phyloP scores from a whole-genome alignment of 2,888 invertebrate genomes.

The Temnothorax rugatulus region DNA sequence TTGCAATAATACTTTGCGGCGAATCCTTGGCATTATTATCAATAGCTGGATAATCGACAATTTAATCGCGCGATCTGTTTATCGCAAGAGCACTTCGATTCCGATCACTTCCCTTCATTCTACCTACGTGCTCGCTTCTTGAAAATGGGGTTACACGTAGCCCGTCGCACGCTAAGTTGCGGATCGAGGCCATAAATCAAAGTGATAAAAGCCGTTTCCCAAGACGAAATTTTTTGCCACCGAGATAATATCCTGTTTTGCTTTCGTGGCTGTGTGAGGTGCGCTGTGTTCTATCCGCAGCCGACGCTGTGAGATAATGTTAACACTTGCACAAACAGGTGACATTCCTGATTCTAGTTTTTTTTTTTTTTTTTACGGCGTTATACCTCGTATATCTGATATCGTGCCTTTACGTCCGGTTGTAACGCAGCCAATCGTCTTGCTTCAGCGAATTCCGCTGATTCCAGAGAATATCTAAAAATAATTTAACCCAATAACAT shows the following conservation, averaged over 20 bases:
- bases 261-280: slow-evolving; percentile 48
- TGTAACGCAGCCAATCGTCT: slow-evolving; percentile 56
- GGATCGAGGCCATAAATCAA: slow-evolving; percentile 59
- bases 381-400: slow-evolving; percentile 72
- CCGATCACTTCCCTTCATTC: slow-evolving; percentile 26
- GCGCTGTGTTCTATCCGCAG: slow-evolving; percentile 62
- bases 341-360: slow-evolving; percentile 71
- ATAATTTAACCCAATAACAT: slow-evolving; percentile 56
- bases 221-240: slow-evolving; percentile 71
- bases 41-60: neutral
- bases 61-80: slow-evolving; percentile 39
- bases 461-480: slow-evolving; percentile 52
- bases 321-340: slow-evolving; percentile 75
- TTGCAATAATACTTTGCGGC: neutral
- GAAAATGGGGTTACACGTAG: slow-evolving; percentile 46
- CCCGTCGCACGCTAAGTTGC: slow-evolving; percentile 17
- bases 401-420: slow-evolving; percentile 68
- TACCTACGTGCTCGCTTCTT: slow-evolving; percentile 8
- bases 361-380: slow-evolving; percentile 38
- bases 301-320: slow-evolving; percentile 60
- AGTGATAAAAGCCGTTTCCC: slow-evolving; percentile 63
- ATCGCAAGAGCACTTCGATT: slow-evolving; percentile 10
- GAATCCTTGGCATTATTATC: slow-evolving; percentile 29
- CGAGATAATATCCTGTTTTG: slow-evolving; percentile 73
- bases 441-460: slow-evolving; percentile 47